Evolutionary conservation across 2,113 vertebrate genomes (phyloP).

Genomic region (Pteronura brasiliensis): DNA sequence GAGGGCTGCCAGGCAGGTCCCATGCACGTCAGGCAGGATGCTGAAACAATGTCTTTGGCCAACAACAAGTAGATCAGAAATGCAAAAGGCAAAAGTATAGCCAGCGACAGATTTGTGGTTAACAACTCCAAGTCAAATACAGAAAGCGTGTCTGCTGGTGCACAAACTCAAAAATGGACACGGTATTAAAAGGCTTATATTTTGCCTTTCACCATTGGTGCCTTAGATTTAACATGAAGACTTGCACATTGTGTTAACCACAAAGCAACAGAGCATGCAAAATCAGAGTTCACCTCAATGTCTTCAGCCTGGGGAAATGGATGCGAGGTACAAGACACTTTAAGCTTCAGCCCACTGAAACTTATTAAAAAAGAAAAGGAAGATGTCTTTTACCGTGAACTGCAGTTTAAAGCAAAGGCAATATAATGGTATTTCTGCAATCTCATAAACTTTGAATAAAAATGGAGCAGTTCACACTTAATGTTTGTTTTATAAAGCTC

Average conservation of each 20-base stretch:
- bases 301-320: background rate
- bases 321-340: background rate
- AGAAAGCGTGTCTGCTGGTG: background rate
- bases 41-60: background rate
- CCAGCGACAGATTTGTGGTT: background rate
- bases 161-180: background rate
- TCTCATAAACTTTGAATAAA: conserved; percentile 66
- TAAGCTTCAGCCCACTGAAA: conserved; percentile 22
- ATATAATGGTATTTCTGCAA: conserved; percentile 49
- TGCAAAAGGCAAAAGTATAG: background rate
- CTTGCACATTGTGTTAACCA: background rate
- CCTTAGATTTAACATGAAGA: background rate
- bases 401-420: conserved; percentile 54
- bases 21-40: background rate
- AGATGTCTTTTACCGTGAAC: conserved; percentile 14
- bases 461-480: conserved; percentile 47
- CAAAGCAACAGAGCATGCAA: background rate
- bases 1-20: background rate
- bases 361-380: background rate
- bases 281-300: background rate
- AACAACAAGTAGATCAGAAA: background rate
- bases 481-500: conserved; percentile 60
- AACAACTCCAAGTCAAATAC: background rate
- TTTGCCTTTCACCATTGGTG: background rate
- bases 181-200: background rate